A percentile compares a stretch with the other conserved stretches of the same genome.
Conservation (phyloP, 2,113 vertebrate genomes). For the Brachypteracias leptosomus region DNA sequence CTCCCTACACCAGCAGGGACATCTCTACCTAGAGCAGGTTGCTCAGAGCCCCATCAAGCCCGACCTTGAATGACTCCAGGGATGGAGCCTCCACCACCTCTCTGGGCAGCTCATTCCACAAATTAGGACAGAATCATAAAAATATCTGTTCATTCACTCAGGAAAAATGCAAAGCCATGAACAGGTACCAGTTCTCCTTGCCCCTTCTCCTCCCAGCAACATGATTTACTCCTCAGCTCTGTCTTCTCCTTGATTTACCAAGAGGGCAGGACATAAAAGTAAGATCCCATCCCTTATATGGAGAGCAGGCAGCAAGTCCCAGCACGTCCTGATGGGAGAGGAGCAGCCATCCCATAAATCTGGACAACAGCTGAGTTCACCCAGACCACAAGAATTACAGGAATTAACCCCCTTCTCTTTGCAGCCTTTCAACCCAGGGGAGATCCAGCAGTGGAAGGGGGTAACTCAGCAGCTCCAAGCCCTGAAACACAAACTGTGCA, state of each 20-base stretch:
- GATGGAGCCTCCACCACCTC: too few relatives aligned
- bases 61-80: too few relatives aligned
- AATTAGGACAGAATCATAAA: not conserved
- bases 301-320: slow-evolving; percentile 19
- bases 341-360: slow-evolving; percentile 50
- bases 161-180: not conserved
- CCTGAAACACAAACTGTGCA: not conserved
- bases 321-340: not conserved
- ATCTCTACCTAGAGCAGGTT: too few relatives aligned
- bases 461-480: not conserved
- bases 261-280: not conserved
- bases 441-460: not conserved
- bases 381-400: slow-evolving; percentile 44
- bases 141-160: not conserved
- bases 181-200: not conserved
- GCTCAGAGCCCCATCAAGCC: too few relatives aligned
- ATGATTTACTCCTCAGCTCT: not conserved
- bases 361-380: slow-evolving; percentile 23
- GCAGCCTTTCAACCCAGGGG: not conserved
- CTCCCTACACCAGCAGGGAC: too few relatives aligned
- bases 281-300: slow-evolving; percentile 37
- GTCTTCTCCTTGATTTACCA: not conserved
- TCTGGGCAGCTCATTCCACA: too few relatives aligned
- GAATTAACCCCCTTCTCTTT: slow-evolving; percentile 43
- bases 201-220: not conserved